Evolutionary conservation across 2,888 invertebrate species (phyloP), one percentile per base, ranked within the genome.

Genomic region (Trissolcus japonicus): DNA sequence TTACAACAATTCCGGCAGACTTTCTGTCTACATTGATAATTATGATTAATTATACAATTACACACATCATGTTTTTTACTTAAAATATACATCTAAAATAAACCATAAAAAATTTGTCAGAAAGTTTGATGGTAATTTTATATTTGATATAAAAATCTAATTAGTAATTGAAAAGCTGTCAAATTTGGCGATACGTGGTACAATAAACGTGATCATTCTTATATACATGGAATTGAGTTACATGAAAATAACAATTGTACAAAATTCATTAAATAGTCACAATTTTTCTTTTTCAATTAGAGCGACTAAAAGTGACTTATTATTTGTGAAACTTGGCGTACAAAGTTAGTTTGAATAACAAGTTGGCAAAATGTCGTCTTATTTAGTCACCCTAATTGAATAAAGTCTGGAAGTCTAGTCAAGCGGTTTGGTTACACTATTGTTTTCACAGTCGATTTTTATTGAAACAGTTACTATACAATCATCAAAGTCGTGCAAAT

Each of bases 1-100:
- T 88, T 88, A 88, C 88, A 88, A 78, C 79, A 85, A 84, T 85
- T 76, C 78, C 80, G 76, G 79, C 79, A 72, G 69, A 79, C 80
- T 80, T 78, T 53, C 25, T 41, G 53, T 67, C 63, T 46, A 62
- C 56, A 67, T 57, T 46, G 43, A 41, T 67, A 51, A 41, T 54
- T n/a, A 54, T 59, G 59, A 57, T 41, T 65, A 54, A 46, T 14
- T 9, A 35, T 35, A 35, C 35, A 35, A 11, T 35, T 40, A 40
- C 35, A 35, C 54, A 60, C 21, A 53, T 40, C 41, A 53, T 19
- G 53, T 43, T n/a, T 9, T 62, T 50, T 6, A 50, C n/a, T 14
- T 73, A 48, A 60, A 53, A 17, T 72, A 71, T 61, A 65, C 65
- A 48, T 72, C 21, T 54, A 25, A 35, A 53, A 6, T 14, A 2